Percentiles rank a stretch among this genome's conserved stretches.
Conservation (phyloP, 1,140 invertebrate species). For the Diabrotica undecimpunctata region DNA sequence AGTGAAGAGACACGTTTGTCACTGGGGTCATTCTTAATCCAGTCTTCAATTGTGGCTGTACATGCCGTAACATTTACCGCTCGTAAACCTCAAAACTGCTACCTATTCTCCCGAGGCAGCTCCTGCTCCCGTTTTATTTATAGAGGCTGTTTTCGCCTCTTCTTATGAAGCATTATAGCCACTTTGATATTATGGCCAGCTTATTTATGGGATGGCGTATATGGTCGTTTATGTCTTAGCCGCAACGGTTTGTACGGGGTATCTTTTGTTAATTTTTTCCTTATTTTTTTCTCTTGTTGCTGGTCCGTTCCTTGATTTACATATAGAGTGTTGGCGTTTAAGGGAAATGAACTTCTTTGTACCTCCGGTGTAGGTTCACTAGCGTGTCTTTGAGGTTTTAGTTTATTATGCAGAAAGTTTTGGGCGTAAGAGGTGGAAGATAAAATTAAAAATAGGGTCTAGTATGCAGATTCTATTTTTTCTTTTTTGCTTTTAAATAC, state of each 20-base stretch:
- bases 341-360: neutral
- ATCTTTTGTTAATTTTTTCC: slow-evolving; percentile 1
- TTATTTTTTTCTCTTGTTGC: neutral
- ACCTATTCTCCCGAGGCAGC: slow-evolving; percentile 8
- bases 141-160: slow-evolving; percentile 14
- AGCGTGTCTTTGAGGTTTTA: no score
- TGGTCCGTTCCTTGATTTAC: neutral
- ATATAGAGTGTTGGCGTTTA: neutral
- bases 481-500: no score
- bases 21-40: no score
- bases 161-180: slow-evolving; percentile 13
- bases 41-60: no score
- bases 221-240: neutral
- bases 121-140: slow-evolving; percentile 13
- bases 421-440: no score
- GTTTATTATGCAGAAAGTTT: no score
- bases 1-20: no score
- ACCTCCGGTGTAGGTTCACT: no score
- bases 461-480: no score
- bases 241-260: no score
- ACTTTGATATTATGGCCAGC: slow-evolving; percentile 15
- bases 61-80: neutral
- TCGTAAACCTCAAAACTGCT: slow-evolving; percentile 1
- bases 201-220: slow-evolving; percentile 9
- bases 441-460: no score